phyloP scores from a whole-genome alignment of 2,888 invertebrate genomes.

The Leptinotarsa juncta region DNA sequence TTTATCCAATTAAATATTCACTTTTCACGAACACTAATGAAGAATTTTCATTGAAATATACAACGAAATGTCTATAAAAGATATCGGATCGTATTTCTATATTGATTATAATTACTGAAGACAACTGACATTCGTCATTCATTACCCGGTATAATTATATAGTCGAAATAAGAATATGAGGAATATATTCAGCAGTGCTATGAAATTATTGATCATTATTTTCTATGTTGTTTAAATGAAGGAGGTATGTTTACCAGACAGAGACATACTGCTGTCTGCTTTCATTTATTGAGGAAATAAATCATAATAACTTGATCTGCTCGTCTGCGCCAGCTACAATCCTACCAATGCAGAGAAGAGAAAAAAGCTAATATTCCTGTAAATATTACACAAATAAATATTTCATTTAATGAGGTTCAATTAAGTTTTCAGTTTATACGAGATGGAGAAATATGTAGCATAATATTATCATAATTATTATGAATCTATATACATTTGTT shows the following conservation, averaged over 20 bases:
- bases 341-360: conserved; percentile 27
- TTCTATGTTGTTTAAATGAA: conserved; percentile 26
- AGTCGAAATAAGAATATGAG: conserved; percentile 14
- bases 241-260: conserved; percentile 31
- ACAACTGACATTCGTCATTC: conserved; percentile 2
- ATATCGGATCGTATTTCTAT: background rate
- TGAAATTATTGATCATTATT: conserved; percentile 29
- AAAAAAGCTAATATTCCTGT: conserved; percentile 32
- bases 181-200: conserved; percentile 8
- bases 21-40: no score
- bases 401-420: conserved; percentile 45
- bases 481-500: conserved; percentile 45
- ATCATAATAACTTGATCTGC: conserved; percentile 38
- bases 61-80: no score
- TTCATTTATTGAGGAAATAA: conserved; percentile 31
- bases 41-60: background rate
- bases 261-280: conserved; percentile 33
- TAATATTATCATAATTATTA: conserved; percentile 48
- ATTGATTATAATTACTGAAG: background rate
- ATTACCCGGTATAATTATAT: conserved; percentile 1
- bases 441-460: conserved; percentile 43
- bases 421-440: conserved; percentile 46
- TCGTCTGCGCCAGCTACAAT: conserved; percentile 28
- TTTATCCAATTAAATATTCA: no score
- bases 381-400: conserved; percentile 42